Evolutionary conservation across 2,888 invertebrate genomes (phyloP), one percentile per base, ranked within the genome.

Genomic region (Calameuta pallipes): DNA sequence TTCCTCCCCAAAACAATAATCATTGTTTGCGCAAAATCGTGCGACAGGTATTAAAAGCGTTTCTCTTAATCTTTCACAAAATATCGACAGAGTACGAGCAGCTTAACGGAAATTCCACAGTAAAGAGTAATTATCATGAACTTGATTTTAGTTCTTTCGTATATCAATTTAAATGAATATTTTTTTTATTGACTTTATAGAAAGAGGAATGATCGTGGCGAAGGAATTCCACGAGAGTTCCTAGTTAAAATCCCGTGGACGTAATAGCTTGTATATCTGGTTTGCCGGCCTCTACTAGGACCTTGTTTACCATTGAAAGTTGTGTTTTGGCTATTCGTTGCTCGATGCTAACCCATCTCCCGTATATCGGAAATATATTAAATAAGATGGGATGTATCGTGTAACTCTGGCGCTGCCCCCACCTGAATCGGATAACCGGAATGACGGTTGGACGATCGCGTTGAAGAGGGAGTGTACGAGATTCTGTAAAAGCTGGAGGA

Each of bases 401-500:
- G 74, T 33, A 34, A 36, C 30, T 36, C 37, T 23, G 71, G 34
- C 37, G 35, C 33, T 12, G 23, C 34, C 36, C 74, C 74, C 74
- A 34, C 74, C 74, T 34, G 74, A 74, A 33, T 74, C 36, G 34
- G 36, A 30, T 74, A 31, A 34, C 36, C 74, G 31, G 74, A 36
- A 23, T 35, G 35, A 4, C 36, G 36, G 74, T 74, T 36, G 35
- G 36, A 75, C 77, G 75, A 80, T 69, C 30, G 75, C 68, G 13
- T n/a, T 74, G 81, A 81, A 80, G 84, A 83, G 86, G 86, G 77
- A 80, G 41, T 77, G 75, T 73, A 78, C 30, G 76, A 30, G 81
- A 75, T 77, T 77, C 77, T 84, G 88, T 90, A 90, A 89, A 87
- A 90, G 85, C 84, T 78, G 76, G 79, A 74, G 35, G 83, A 78